These are phyloP conservation scores for Catocala fraxini DNA, from an alignment of 2,888 invertebrate species.

Conservation along the genomic window DNA sequence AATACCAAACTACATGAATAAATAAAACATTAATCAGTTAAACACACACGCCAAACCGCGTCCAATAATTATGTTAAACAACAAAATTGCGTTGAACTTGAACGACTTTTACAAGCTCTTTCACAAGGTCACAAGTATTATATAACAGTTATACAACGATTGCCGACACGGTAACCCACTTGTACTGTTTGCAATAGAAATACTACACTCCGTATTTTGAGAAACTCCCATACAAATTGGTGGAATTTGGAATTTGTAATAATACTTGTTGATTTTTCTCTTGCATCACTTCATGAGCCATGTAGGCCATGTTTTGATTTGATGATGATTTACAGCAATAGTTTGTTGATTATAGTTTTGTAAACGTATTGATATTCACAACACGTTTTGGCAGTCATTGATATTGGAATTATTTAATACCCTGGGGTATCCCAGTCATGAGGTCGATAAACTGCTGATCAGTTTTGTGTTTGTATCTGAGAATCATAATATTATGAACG, in stretches of 20 bases:
- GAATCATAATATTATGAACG: no score
- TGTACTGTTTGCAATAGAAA: slow-evolving; percentile 22
- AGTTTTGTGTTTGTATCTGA: no score
- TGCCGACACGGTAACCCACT: slow-evolving; percentile 44
- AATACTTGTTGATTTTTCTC: slow-evolving; percentile 9
- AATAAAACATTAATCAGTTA: not conserved
- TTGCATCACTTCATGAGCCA: slow-evolving; percentile 10
- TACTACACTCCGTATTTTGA: slow-evolving; percentile 37
- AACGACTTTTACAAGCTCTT: slow-evolving; percentile 35
- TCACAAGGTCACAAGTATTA: slow-evolving; percentile 45
- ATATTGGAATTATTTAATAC: no score
- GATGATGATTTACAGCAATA: no score
- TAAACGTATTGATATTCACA: no score
- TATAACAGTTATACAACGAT: slow-evolving; percentile 29
- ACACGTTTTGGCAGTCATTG: no score
- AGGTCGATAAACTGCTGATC: no score
- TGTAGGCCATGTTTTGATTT: not conserved
- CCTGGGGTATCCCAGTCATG: no score
- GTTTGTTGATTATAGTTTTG: no score
- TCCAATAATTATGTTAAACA: slow-evolving; percentile 5
- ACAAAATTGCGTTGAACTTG: slow-evolving; percentile 43
- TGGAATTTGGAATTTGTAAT: slow-evolving; percentile 36
- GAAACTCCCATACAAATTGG: slow-evolving; percentile 40
- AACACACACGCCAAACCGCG: not conserved
- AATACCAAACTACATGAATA: not conserved